Evolutionary conservation across 2,113 vertebrate species (phyloP), one percentile per base, ranked within the genome.

Genomic region (Polypterus senegalus): DNA sequence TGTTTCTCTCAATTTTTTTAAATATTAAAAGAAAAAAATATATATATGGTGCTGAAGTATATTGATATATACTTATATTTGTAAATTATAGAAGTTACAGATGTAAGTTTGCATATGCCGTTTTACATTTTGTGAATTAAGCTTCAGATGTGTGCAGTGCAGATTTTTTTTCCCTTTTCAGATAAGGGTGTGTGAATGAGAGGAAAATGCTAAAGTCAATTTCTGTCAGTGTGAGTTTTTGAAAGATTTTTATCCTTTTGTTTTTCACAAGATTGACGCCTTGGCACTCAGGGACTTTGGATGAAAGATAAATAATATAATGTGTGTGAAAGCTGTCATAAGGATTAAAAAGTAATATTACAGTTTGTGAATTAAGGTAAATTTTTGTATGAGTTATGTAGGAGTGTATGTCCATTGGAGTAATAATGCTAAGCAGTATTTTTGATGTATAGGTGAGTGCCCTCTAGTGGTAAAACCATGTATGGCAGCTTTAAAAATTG

Each of bases 21-120:
- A 69, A 68, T 71, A 66, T 69, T 27, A 27, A 2, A 2, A 66
- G 44, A 46, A 56, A 62, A 49, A 62, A 66, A 63, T 76, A 76
- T 73, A 79, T 83, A 71, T 73, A 84, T 85, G 86, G 86, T 88
- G 86, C 86, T 88, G 74, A 86, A 70, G 69, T 82, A 66, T 68
- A 65, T 69, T 57, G 65, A 69, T 62, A 65, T 70, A 70, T 73
- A 80, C 76, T 76, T 75, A 83, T 76, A 75, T 85, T 80, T 86
- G 82, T 86, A 82, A 77, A 80, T 81, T 74, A 79, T 79, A 72
- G 71, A 72, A 83, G 72, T 83, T 71, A 68, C 80, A 79, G 74
- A 79, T 84, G 76, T 79, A 77, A 46, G 61, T 83, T 82, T 83
- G 68, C 74, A 57, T 11, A 77, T 9, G 3, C 63, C 80, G 66